Evolutionary conservation across 2,113 vertebrate species (phyloP).

Genomic region (Thamnophis sirtalis): DNA sequence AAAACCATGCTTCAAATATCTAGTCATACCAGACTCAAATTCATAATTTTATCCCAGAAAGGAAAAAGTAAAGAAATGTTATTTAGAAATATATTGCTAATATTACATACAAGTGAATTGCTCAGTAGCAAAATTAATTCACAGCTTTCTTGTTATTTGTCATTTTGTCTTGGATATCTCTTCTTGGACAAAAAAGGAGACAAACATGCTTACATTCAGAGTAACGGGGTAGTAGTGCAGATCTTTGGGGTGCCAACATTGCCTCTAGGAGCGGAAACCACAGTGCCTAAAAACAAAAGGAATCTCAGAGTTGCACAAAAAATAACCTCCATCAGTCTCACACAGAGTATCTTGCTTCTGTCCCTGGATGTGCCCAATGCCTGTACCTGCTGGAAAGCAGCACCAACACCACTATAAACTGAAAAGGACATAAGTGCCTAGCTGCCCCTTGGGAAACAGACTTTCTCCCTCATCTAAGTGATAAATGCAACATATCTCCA

Average conservation of each 20-base stretch:
- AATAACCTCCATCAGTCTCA: not conserved
- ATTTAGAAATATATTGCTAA: not conserved
- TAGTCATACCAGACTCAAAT: not conserved
- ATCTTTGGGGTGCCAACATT: constrained; percentile 94
- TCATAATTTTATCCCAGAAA: not conserved
- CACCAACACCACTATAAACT: not conserved
- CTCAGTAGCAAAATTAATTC: not conserved
- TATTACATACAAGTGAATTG: not conserved
- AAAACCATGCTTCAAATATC: not conserved
- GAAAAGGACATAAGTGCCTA: not conserved
- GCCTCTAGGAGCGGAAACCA: constrained; percentile 95
- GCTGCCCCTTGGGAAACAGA: not conserved
- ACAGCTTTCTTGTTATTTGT: not conserved
- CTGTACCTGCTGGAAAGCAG: not conserved
- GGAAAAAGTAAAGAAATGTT: not conserved
- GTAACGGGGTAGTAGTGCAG: constrained; percentile 56
- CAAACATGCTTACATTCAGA: constrained; percentile 75
- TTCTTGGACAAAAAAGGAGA: not conserved
- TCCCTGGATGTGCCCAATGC: not conserved
- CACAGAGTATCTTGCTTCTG: not conserved
- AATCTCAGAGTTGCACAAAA: not conserved
- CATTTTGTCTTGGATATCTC: not conserved
- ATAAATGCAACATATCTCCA: not conserved
- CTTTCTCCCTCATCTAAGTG: not conserved
- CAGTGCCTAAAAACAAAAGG: constrained; percentile 70